These are phyloP conservation scores for Actinia equina DNA, from an alignment of 64 coral and sea anemone genomes.

Conservation along the genomic window DNA sequence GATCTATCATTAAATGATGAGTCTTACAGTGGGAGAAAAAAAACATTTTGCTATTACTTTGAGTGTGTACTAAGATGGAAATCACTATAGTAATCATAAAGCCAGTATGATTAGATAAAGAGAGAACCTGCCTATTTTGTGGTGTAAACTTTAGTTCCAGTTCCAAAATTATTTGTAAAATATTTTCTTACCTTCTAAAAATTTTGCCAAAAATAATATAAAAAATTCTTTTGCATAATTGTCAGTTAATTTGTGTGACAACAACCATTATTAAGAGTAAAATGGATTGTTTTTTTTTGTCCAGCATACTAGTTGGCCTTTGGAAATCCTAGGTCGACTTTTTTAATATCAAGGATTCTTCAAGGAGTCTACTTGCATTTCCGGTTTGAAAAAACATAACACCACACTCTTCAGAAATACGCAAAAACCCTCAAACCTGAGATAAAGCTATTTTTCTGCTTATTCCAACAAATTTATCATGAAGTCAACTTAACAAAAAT, in stretches of 20 bases:
- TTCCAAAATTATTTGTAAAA: too few species aligned
- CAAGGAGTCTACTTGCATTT: neutral
- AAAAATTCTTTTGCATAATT: neutral
- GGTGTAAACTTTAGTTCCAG: too few species aligned
- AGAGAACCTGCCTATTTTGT: too few species aligned
- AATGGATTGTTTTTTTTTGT: neutral
- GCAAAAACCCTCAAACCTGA: neutral
- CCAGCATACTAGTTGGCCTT: neutral
- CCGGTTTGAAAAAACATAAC: neutral
- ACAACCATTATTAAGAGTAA: neutral
- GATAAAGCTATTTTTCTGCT: neutral
- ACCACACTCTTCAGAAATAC: neutral
- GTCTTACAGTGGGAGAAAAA: too few species aligned
- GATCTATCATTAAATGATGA: too few species aligned
- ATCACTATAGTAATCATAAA: too few species aligned
- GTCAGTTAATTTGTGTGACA: neutral
- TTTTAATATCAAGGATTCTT: neutral
- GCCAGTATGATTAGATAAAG: too few species aligned
- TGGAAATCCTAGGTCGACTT: neutral
- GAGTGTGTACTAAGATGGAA: too few species aligned
- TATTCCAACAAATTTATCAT: neutral
- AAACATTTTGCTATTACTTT: too few species aligned
- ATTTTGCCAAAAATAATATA: too few species aligned
- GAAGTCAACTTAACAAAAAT: neutral
- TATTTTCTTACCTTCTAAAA: too few species aligned